phyloP scores from a whole-genome alignment of 2,113 vertebrate genomes.

The Perognathus longimembris region DNA sequence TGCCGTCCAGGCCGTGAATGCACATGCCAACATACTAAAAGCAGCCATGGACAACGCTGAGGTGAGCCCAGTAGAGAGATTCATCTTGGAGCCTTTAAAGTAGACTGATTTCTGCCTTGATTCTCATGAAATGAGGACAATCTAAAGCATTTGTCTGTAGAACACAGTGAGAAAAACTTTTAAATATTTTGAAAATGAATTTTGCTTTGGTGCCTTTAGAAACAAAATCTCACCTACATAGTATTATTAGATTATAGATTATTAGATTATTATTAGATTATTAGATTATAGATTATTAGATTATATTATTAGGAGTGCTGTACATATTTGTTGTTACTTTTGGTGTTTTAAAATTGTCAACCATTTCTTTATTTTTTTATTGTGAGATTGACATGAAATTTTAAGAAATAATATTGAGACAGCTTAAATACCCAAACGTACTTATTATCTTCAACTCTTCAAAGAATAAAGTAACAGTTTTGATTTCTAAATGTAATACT shows the following conservation, averaged over 20 bases:
- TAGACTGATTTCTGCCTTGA: background rate
- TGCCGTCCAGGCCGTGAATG: constrained; percentile 91
- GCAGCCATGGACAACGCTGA: constrained; percentile 95
- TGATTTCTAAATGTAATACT: background rate
- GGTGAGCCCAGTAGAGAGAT: constrained; percentile 82
- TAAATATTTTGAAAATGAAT: background rate
- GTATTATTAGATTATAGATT: background rate
- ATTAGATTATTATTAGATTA: no score
- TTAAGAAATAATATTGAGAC: background rate
- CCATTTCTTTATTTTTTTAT: constrained; percentile 6
- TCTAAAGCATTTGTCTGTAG: background rate
- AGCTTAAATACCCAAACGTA: background rate
- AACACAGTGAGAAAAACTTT: background rate
- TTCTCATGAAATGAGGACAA: background rate
- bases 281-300: no score
- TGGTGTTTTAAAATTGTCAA: constrained; percentile 24
- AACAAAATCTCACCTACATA: background rate
- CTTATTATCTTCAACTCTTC: background rate
- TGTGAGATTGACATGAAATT: background rate
- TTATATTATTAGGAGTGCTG: constrained; percentile 31
- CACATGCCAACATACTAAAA: constrained; percentile 91
- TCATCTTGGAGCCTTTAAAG: no score
- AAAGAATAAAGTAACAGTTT: constrained; percentile 42
- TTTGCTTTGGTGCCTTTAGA: no score
- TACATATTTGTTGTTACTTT: background rate